Percentiles rank a stretch among this genome's conserved stretches.
Conservation (phyloP, 2,797 vertebrate genomes). For the Toxotes lorentzi region DNA sequence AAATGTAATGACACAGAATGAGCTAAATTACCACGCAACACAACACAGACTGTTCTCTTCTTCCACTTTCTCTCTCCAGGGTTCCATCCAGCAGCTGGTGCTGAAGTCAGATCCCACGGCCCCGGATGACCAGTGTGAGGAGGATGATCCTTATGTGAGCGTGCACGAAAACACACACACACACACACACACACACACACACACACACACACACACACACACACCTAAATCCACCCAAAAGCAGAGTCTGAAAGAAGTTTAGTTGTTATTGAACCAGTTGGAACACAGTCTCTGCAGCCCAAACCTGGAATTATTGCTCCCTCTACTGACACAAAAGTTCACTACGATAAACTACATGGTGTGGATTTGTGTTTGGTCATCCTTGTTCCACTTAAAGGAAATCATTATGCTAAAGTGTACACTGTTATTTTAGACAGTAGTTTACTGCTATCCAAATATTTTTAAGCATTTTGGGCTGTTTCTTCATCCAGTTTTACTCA, state of each 20-base stretch:
- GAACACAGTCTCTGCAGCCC: neutral
- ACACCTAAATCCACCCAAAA: too few species aligned
- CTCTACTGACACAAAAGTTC: slow-evolving; percentile 62
- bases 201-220: slow-evolving; percentile 6
- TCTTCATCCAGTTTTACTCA: slow-evolving; percentile 5
- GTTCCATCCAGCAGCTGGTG: slow-evolving; percentile 94
- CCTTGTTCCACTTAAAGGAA: neutral
- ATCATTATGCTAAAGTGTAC: too few species aligned
- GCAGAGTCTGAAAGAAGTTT: neutral
- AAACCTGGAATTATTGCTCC: slow-evolving; percentile 34
- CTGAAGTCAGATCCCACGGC: slow-evolving; percentile 88
- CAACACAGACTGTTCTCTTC: slow-evolving; percentile 8
- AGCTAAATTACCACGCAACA: slow-evolving; percentile 38
- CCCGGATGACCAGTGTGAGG: slow-evolving; percentile 92
- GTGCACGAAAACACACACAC: neutral
- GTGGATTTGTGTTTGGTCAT: neutral
- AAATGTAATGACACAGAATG: slow-evolving; percentile 38
- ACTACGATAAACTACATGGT: neutral
- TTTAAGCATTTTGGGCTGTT: neutral
- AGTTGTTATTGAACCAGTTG: neutral
- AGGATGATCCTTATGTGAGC: slow-evolving; percentile 95
- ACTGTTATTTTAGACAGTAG: too few species aligned
- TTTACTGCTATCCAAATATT: too few species aligned
- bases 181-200: slow-evolving; percentile 10
- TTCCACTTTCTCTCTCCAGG: slow-evolving; percentile 78